A percentile compares a stretch with the other conserved stretches of the same genome.
Evolutionary conservation across 2,113 vertebrate genomes (phyloP).

Genomic region (Pungitius pungitius): DNA sequence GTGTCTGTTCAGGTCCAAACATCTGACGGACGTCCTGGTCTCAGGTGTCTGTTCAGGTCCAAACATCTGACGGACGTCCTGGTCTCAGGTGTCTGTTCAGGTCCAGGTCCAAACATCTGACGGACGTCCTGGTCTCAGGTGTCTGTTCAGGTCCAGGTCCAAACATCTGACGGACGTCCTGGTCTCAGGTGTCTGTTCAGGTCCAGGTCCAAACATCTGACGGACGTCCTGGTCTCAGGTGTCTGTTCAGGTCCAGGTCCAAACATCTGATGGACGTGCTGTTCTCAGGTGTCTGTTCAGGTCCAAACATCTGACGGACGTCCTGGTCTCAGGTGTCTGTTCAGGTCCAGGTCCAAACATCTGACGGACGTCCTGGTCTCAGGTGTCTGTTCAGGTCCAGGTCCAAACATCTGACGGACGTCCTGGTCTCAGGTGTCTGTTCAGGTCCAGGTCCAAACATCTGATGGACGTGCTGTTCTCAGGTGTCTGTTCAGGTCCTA

Average conservation of each 20-base stretch:
- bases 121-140: not conserved
- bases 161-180: not conserved
- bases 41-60: not conserved
- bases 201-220: not conserved
- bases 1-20: too few relatives aligned
- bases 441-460: not conserved
- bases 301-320: not conserved
- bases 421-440: not conserved
- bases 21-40: not conserved
- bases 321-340: not conserved
- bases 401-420: not conserved
- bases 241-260: not conserved
- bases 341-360: not conserved
- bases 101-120: not conserved
- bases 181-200: not conserved
- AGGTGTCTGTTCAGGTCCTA: not conserved
- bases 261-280: not conserved
- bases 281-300: not conserved
- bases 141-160: not conserved
- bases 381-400: not conserved
- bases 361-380: not conserved
- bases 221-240: not conserved
- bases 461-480: not conserved
- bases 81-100: not conserved
- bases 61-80: not conserved